Percentiles rank a stretch among this genome's conserved stretches.
Evolutionary conservation across 2,113 vertebrate genomes (phyloP).

Genomic region (Microcebus griseorufus): DNA sequence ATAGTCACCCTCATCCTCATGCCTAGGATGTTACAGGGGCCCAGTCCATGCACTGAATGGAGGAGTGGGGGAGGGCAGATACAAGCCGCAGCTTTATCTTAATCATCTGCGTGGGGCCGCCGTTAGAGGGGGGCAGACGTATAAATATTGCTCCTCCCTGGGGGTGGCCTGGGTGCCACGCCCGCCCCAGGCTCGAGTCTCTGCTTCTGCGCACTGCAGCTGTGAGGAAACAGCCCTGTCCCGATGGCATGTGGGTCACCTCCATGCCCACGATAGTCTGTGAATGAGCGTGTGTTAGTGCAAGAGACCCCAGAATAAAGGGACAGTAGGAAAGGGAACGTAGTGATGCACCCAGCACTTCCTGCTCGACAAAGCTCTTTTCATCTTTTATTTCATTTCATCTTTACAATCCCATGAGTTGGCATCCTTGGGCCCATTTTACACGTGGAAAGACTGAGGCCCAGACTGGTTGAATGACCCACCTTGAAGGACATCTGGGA

Average conservation of each 20-base stretch:
- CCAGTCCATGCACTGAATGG: neutral
- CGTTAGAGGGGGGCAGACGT: neutral
- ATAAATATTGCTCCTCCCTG: neutral
- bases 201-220: neutral
- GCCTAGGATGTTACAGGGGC: neutral
- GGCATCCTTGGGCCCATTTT: neutral
- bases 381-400: neutral
- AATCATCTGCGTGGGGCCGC: neutral
- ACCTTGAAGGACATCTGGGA: neutral
- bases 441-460: neutral
- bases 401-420: neutral
- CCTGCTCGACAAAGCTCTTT: rapidly evolving
- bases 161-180: neutral
- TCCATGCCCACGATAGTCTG: rapidly evolving
- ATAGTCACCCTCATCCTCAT: neutral
- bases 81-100: rapidly evolving
- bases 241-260: rapidly evolving
- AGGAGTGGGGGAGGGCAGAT: neutral
- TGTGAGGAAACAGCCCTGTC: neutral
- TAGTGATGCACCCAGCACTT: rapidly evolving
- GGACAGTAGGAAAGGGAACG: too few species aligned
- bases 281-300: rapidly evolving
- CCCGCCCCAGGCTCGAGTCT: neutral
- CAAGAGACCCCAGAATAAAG: neutral
- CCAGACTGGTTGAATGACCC: neutral